phyloP scores from a whole-genome alignment of 1,140 invertebrate genomes.

The Neodiprion virginianus region DNA sequence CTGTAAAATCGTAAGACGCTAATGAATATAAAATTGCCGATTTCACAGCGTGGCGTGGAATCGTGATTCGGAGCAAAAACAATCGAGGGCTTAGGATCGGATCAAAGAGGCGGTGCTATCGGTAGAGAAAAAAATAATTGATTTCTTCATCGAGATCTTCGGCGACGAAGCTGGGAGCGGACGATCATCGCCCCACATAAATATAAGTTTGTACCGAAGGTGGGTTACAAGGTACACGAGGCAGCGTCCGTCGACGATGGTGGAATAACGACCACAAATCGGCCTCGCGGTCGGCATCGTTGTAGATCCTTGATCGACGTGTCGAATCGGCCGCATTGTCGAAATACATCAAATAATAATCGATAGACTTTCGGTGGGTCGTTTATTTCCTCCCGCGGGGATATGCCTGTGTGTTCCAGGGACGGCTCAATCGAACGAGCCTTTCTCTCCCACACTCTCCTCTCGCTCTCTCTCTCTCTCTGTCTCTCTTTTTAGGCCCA shows the following conservation, averaged over 20 bases:
- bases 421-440: constrained; percentile 23
- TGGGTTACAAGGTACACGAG: too few relatives aligned
- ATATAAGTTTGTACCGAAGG: too few relatives aligned
- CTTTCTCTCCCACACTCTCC: constrained; percentile 31
- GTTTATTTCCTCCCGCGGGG: neutral
- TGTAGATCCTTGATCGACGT: constrained; percentile 33
- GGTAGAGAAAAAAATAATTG: constrained; percentile 15
- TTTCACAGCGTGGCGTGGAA: too few relatives aligned
- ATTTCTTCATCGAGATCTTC: constrained; percentile 10
- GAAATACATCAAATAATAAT: constrained; percentile 29
- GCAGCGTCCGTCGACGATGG: too few relatives aligned
- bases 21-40: too few relatives aligned
- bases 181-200: neutral
- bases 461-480: constrained; percentile 19
- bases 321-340: constrained; percentile 33
- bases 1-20: too few relatives aligned
- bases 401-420: neutral
- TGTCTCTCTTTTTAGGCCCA: constrained; percentile 27
- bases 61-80: too few relatives aligned
- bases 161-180: neutral
- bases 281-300: constrained; percentile 21
- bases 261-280: neutral
- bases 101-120: neutral
- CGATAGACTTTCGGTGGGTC: constrained; percentile 18
- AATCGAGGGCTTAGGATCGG: neutral